Base-by-base conservation (phyloP, 2,888 invertebrate species). In the Drosophila cognata region DNA sequence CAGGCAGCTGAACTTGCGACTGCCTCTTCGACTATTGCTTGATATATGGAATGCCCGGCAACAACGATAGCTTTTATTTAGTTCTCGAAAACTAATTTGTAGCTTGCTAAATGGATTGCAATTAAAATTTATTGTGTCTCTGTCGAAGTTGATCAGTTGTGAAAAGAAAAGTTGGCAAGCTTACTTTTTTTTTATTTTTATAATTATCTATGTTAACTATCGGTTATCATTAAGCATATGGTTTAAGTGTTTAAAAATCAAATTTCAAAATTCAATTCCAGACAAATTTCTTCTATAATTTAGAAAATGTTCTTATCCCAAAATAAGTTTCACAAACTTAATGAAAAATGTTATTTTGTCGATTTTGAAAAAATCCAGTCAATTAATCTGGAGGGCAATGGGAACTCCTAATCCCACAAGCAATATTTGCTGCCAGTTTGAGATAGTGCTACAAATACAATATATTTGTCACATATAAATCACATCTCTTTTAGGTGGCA, bases 1-100 rank as follows among this genome's bases (percentile, higher is more conserved):
- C 77, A 68, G 71, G 43, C 72, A 7, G n/a, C 29, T 31, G 28
- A 13, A 21, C 25, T 5, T 52, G 13, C 1, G 33, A 43, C 13
- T 25, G 13, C 11, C 29, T 11, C n/a, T 21, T 18, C 31, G 3
- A 6, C 31, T 36, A 25, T 25, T 25, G 13, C 4, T 25, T 48
- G 4, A 13, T 28, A 28, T 16, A 48, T 21, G 50, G 29, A 18
- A 46, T 25, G 46, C 2, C 25, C 21, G 25, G 16, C 4, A 46
- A 46, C 16, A 25, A 16, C 46, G 25, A 25, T 25, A 16, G 25
- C 16, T 46, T 46, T 16, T 8, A 25, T 46, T 46, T 46, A 46
- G 46, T 46, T 25, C 16, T 46, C 16, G 16, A 16, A 25, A 25
- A 25, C 4, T 8, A 16, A 46, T 46, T 46, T 46, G 16, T 25